phyloP scores from a whole-genome alignment of 1,140 invertebrate genomes.

The Drosophila neocordata region DNA sequence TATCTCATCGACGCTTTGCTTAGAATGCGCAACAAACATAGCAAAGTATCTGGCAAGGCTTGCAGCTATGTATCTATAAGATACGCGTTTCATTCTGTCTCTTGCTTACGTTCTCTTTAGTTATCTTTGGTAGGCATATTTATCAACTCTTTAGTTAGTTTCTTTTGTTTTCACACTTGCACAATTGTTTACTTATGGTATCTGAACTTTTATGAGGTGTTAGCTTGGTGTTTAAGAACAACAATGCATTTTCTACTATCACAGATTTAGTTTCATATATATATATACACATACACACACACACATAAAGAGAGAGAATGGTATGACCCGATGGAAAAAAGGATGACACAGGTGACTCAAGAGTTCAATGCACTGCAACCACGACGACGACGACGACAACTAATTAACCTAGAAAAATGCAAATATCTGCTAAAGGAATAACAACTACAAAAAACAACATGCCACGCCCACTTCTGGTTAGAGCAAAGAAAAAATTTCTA shows the following conservation, averaged over 20 bases:
- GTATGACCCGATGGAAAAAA: constrained; percentile 39
- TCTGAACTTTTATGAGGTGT: constrained; percentile 41
- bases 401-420: constrained; percentile 78
- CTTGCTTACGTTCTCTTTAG: neutral
- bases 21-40: constrained; percentile 14
- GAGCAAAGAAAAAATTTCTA: constrained; percentile 57
- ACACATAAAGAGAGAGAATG: neutral
- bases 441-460: neutral
- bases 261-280: constrained; percentile 47
- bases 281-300: constrained; percentile 18
- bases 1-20: constrained; percentile 17
- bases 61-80: constrained; percentile 48
- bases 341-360: constrained; percentile 23
- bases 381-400: constrained; percentile 26
- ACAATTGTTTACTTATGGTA: constrained; percentile 45
- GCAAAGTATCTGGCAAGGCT: neutral
- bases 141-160: constrained; percentile 46
- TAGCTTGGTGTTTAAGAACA: constrained; percentile 35
- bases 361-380: constrained; percentile 60
- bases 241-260: constrained; percentile 38
- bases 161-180: constrained; percentile 58
- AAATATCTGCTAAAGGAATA: constrained; percentile 53
- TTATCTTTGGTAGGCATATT: constrained; percentile 25
- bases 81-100: constrained; percentile 16
- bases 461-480: constrained; percentile 51